Conservation (phyloP, 2,888 invertebrate species). For the Helicoverpa assulta region DNA sequence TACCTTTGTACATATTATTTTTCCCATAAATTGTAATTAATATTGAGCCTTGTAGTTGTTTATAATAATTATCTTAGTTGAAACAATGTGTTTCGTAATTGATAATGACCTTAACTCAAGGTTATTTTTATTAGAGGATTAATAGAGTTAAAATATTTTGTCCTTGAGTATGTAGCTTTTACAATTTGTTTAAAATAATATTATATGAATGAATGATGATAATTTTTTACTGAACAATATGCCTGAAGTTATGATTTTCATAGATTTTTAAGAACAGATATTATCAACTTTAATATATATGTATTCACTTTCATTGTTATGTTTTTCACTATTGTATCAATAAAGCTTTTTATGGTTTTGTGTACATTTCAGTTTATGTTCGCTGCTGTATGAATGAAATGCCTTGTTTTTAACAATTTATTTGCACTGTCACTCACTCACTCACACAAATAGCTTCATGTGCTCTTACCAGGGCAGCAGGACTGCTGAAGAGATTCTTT, state of each 20-base stretch:
- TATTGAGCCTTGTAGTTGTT: constrained; percentile 7
- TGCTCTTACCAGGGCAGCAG: constrained; percentile 41
- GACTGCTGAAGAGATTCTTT: constrained; percentile 27
- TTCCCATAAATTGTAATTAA: neutral
- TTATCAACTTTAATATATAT: neutral
- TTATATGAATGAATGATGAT: neutral
- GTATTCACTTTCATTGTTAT: neutral
- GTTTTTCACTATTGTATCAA: neutral
- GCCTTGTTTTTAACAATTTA: constrained; percentile 63
- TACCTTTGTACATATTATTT: constrained; percentile 6
- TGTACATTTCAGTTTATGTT: constrained; percentile 66
- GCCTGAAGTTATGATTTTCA: neutral
- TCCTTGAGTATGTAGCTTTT: neutral
- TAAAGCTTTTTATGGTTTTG: constrained; percentile 61
- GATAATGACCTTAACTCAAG: constrained; percentile 13
- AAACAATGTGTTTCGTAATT: constrained; percentile 13
- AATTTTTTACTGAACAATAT: neutral
- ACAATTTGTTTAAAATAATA: neutral
- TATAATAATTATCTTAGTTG: neutral
- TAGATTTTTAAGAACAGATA: neutral
- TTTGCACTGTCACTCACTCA: constrained; percentile 60
- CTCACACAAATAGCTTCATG: constrained; percentile 41
- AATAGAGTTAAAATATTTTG: neutral
- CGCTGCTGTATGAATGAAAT: constrained; percentile 51
- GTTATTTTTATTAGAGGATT: neutral